phyloP scores from a whole-genome alignment of 2,888 invertebrate species.

The Diarsia dahlii region DNA sequence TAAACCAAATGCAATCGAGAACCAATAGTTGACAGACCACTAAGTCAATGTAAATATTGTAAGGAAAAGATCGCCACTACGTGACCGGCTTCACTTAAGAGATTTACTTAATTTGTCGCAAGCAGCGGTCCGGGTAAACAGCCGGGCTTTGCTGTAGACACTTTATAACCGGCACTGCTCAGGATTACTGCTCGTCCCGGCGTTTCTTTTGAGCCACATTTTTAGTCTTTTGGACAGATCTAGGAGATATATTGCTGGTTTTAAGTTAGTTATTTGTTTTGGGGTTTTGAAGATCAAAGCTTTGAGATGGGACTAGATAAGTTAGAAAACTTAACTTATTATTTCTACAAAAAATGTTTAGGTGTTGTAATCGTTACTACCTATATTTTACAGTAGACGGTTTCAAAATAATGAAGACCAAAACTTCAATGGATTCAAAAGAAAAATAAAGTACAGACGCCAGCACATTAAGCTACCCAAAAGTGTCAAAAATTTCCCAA shows the following conservation, averaged over 20 bases:
- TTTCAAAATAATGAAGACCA: neutral
- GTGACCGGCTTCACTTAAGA: conserved; percentile 80
- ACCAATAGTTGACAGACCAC: conserved; percentile 65
- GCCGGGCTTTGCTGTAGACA: conserved; percentile 70
- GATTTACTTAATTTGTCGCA: conserved; percentile 82
- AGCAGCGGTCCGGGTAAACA: conserved; percentile 68
- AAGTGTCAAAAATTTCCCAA: too few species aligned
- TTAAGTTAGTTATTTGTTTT: conserved; percentile 28
- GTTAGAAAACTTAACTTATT: neutral
- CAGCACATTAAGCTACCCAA: too few species aligned
- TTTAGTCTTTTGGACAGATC: conserved; percentile 35
- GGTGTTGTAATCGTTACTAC: neutral
- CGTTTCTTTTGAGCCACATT: conserved; percentile 40
- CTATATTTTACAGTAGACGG: neutral
- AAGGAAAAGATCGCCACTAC: conserved; percentile 76
- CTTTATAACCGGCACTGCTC: conserved; percentile 65
- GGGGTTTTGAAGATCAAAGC: neutral
- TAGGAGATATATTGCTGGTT: conserved; percentile 35
- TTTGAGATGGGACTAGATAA: neutral
- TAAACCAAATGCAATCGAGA: conserved; percentile 60
- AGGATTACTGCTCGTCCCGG: conserved; percentile 45
- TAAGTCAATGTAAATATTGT: conserved; percentile 78
- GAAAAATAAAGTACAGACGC: neutral
- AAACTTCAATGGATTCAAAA: neutral
- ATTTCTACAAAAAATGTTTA: neutral